Base-by-base conservation (phyloP, 2,113 vertebrate species). In the Pitta sordida region DNA sequence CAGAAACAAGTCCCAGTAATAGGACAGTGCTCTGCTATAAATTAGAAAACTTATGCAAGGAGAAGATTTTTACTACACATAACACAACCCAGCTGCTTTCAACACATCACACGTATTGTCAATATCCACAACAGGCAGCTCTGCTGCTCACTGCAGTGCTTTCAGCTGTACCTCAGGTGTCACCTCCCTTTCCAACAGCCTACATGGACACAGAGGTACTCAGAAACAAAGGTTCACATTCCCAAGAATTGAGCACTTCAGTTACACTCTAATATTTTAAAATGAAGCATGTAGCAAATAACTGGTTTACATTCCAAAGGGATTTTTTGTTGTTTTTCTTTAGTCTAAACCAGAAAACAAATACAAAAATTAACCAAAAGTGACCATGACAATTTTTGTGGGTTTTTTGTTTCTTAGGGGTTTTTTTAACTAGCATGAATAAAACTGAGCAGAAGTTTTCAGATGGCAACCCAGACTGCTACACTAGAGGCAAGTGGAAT, bases 1-100 rank as follows among this genome's bases (percentile, higher is more conserved):
- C 83, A 41, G 15, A 98, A 98, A 55, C 60, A 0, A 95, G 92
- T 83, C 69, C 78, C 89, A 18, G n/a, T 23, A 21, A 58, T 90
- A 24, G 64, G 56, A 58, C 71, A 81, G 32, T 18, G 29, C 53
- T 86, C 90, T 76, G 75, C 76, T 70, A 8, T 7, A 55, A 79
- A 64, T 36, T 94, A 96, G 83, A 75, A 78, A 55, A 4, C 20
- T 56, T 53, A 23, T 29, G 29, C 17, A 39, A 13, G 23, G 21
- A 55, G 29, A 7, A 88, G 48, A 27, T 37, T 78, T 93, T 70
- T 67, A 63, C 80, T 18, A 5, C 11, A 0, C 16, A 26, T 0
- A 0, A 48, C 43, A 24, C 43, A 24, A 23, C 21, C 60, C 15
- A 67, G 3, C 60, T 90, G 22, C 76, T 93, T 85, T 80, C 76